Conservation (phyloP, 2,113 vertebrate species). For the Dolichotis patagonum region DNA sequence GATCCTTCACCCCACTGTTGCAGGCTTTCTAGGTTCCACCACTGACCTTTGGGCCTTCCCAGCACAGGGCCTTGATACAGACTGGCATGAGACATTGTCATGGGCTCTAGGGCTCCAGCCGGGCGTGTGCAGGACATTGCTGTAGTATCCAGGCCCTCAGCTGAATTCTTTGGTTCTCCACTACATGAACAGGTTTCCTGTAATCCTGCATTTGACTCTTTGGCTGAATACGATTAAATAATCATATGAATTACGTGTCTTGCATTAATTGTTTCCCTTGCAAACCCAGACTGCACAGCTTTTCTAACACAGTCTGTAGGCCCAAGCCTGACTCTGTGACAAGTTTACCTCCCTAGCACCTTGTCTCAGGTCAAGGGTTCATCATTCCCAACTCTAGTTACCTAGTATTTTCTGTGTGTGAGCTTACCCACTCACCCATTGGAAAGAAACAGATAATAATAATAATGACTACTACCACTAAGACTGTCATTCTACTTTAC, state of each 20-base stretch:
- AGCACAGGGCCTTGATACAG: background rate
- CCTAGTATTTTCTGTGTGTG: background rate
- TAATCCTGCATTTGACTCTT: background rate
- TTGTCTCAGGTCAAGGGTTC: background rate
- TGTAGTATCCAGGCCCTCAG: background rate
- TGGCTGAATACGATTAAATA: background rate
- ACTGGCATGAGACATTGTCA: no score
- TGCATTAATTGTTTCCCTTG: background rate
- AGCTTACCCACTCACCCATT: no score
- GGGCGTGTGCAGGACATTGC: background rate
- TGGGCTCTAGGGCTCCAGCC: no score
- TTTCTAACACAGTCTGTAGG: background rate
- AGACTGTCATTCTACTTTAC: background rate
- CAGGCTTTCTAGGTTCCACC: background rate
- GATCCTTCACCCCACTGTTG: background rate
- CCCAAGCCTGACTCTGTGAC: background rate
- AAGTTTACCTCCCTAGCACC: background rate
- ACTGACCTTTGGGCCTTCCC: background rate
- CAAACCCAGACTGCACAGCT: background rate
- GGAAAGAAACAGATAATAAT: background rate
- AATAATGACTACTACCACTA: background rate
- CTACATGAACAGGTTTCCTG: background rate
- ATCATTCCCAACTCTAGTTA: background rate
- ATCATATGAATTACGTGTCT: background rate
- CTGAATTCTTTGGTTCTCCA: background rate